These are phyloP conservation scores for Adrianichthys oophorus DNA, from an alignment of 2,797 vertebrate species.

Conservation along the genomic window DNA sequence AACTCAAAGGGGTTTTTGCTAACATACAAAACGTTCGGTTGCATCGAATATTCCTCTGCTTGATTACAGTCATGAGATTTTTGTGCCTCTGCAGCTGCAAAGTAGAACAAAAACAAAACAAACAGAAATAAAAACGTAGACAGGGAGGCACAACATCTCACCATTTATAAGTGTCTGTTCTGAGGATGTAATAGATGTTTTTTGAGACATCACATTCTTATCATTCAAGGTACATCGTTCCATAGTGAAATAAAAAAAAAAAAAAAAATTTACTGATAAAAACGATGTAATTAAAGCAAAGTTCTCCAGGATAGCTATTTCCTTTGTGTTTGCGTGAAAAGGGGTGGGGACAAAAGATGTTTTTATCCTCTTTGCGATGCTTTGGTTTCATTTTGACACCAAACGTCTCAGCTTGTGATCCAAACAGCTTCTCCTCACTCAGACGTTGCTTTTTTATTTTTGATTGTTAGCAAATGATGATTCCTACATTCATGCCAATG, in stretches of 20 bases:
- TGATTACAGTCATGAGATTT: constrained; percentile 78
- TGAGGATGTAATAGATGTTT: constrained; percentile 51
- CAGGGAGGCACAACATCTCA: constrained; percentile 70
- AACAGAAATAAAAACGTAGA: constrained; percentile 63
- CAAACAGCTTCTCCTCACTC: constrained; percentile 30
- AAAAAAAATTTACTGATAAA: constrained; percentile 35
- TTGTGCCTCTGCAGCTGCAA: constrained; percentile 74
- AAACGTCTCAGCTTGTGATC: constrained; percentile 20
- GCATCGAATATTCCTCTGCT: constrained; percentile 80
- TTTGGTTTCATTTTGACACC: constrained; percentile 71
- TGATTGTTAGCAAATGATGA: constrained; percentile 69
- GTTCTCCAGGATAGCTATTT: constrained; percentile 80
- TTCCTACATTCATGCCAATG: constrained; percentile 72
- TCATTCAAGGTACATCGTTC: constrained; percentile 59
- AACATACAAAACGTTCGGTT: constrained; percentile 85
- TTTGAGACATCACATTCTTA: constrained; percentile 60
- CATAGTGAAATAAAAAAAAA: constrained; percentile 56
- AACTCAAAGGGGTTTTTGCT: constrained; percentile 78
- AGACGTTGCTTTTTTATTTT: constrained; percentile 19
- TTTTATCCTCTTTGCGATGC: constrained; percentile 65
- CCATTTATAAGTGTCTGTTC: constrained; percentile 39
- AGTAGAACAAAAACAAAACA: constrained; percentile 52
- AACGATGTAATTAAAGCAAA: constrained; percentile 75
- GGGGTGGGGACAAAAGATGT: constrained; percentile 6
- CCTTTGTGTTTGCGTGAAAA: constrained; percentile 47